Evolutionary conservation across 2,113 vertebrate genomes (phyloP).

Genomic region (Dromiciops gliroides): DNA sequence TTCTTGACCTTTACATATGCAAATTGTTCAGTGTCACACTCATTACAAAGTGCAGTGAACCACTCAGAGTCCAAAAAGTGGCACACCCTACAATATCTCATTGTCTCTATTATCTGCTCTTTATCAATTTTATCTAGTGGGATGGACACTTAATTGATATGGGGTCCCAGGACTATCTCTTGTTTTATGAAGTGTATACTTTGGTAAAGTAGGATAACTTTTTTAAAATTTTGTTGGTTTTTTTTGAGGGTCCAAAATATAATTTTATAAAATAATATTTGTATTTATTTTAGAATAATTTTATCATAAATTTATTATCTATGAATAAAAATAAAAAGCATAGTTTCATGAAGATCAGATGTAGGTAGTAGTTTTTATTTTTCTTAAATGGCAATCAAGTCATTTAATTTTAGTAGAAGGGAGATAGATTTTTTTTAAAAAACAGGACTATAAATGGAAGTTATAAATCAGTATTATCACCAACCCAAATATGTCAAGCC

Average conservation of each 20-base stretch:
- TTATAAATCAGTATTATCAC: background rate
- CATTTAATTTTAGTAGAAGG: background rate
- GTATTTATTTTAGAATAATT: background rate
- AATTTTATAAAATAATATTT: background rate
- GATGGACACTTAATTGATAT: background rate
- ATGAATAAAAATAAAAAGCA: background rate
- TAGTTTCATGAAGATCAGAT: background rate
- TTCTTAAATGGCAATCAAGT: background rate
- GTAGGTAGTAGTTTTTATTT: background rate
- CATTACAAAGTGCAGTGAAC: background rate
- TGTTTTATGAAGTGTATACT: background rate
- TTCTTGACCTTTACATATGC: background rate
- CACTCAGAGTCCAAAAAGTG: background rate
- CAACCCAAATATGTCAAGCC: background rate
- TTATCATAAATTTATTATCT: background rate
- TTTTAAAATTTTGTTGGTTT: background rate
- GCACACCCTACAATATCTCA: background rate
- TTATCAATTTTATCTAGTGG: background rate
- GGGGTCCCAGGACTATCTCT: background rate
- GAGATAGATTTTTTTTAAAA: background rate
- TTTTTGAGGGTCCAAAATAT: background rate
- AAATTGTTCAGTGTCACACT: background rate
- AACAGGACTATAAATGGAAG: background rate
- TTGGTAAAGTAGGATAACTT: background rate
- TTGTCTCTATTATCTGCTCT: background rate